phyloP scores from a whole-genome alignment of 2,113 vertebrate species.

The Monarcha castaneiventris region DNA sequence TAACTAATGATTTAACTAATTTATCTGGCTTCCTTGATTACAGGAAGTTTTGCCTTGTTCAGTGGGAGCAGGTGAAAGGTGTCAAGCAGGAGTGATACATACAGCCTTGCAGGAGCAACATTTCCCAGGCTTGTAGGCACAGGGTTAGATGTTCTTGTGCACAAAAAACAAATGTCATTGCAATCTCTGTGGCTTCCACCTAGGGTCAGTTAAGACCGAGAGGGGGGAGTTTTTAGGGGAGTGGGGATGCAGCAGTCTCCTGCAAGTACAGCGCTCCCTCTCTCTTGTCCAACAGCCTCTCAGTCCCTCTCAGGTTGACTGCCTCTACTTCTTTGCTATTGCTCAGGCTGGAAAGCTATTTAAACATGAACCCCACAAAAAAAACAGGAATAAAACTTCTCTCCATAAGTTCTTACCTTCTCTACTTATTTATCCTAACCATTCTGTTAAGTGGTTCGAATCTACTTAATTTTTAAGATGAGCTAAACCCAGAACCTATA shows the following conservation, averaged over 20 bases:
- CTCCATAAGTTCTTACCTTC: background rate
- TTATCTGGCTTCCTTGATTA: background rate
- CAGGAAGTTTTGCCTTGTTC: background rate
- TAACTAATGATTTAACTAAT: too few species aligned
- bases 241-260: background rate
- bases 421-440: background rate
- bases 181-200: background rate
- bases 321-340: background rate
- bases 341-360: background rate
- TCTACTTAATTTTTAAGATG: background rate
- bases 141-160: background rate
- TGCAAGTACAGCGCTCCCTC: accelerated
- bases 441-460: background rate
- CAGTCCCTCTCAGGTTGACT: background rate
- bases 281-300: background rate
- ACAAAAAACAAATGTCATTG: background rate
- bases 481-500: background rate
- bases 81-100: background rate
- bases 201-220: background rate
- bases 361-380: background rate
- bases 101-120: background rate
- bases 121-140: background rate
- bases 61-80: background rate
- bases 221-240: background rate
- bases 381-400: background rate